These are phyloP conservation scores for Clivina fossor DNA, from an alignment of 2,888 invertebrate species.

Conservation along the genomic window DNA sequence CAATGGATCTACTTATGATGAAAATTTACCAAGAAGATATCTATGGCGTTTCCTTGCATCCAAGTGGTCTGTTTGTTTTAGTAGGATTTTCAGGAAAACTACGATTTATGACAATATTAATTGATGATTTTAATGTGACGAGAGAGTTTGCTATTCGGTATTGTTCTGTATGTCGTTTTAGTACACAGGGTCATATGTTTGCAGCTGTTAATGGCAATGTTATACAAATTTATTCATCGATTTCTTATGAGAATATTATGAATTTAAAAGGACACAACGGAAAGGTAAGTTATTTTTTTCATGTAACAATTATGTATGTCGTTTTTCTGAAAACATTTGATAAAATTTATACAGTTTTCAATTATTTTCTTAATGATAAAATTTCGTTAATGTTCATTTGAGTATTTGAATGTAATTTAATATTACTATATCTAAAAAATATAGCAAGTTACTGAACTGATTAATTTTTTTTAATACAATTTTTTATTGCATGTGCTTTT, in stretches of 20 bases:
- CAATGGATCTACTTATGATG: slow-evolving; percentile 70
- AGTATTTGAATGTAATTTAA: too few species aligned
- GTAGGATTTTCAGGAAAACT: slow-evolving; percentile 91
- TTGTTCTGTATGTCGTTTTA: slow-evolving; percentile 78
- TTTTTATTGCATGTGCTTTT: too few species aligned
- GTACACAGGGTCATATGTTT: slow-evolving; percentile 85
- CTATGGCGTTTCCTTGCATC: slow-evolving; percentile 75
- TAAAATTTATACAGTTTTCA: too few species aligned
- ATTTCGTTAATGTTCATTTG: too few species aligned
- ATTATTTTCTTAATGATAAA: too few species aligned
- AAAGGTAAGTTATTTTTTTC: slow-evolving; percentile 57
- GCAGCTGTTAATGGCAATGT: slow-evolving; percentile 85
- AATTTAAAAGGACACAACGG: slow-evolving; percentile 82
- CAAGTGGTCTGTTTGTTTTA: slow-evolving; percentile 79
- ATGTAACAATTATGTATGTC: too few species aligned
- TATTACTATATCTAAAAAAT: too few species aligned
- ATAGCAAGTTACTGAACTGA: too few species aligned
- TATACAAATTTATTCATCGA: slow-evolving; percentile 81
- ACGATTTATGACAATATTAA: slow-evolving; percentile 81
- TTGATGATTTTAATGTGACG: slow-evolving; percentile 75
- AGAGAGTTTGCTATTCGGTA: slow-evolving; percentile 68
- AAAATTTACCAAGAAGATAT: slow-evolving; percentile 82
- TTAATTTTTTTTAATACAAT: too few species aligned
- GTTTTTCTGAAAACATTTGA: too few species aligned
- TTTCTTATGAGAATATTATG: slow-evolving; percentile 74